These are phyloP conservation scores for Micropoecilia bifurca DNA, from an alignment of 2,797 vertebrate genomes.

Conservation along the genomic window DNA sequence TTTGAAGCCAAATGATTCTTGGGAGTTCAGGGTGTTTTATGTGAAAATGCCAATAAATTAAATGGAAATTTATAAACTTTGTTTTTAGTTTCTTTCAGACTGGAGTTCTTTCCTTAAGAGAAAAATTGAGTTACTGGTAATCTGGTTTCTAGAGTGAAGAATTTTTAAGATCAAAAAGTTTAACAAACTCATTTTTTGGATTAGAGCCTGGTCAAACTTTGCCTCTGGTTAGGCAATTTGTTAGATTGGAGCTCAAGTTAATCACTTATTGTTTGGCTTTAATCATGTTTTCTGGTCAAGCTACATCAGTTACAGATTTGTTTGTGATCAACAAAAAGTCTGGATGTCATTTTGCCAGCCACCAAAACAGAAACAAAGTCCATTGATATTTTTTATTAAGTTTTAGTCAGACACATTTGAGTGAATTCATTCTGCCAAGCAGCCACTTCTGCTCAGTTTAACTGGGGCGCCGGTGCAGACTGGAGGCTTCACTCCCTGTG, in stretches of 20 bases:
- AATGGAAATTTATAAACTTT: constrained; percentile 45
- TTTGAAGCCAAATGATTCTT: constrained; percentile 73
- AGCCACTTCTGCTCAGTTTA: constrained; percentile 71
- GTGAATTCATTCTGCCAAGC: constrained; percentile 44
- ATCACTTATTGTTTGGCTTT: too few species aligned
- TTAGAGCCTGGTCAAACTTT: neutral
- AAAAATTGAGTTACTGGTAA: neutral
- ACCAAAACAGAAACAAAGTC: neutral
- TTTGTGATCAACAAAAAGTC: neutral
- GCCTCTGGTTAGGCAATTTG: neutral
- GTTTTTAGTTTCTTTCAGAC: neutral
- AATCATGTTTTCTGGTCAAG: too few species aligned
- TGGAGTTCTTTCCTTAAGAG: neutral
- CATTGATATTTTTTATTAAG: neutral
- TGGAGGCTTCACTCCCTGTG: constrained; percentile 84
- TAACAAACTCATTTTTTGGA: too few species aligned
- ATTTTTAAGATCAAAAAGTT: too few species aligned
- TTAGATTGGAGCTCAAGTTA: neutral
- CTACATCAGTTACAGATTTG: neutral
- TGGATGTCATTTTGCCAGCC: neutral
- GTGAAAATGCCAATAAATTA: constrained; percentile 81
- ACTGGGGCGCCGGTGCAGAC: constrained; percentile 75
- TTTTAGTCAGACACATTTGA: neutral
- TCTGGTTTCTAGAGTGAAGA: neutral
- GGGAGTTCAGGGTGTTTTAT: constrained; percentile 75